Conservation (phyloP, 2,113 vertebrate genomes). For the Oncorhynchus kisutch region DNA sequence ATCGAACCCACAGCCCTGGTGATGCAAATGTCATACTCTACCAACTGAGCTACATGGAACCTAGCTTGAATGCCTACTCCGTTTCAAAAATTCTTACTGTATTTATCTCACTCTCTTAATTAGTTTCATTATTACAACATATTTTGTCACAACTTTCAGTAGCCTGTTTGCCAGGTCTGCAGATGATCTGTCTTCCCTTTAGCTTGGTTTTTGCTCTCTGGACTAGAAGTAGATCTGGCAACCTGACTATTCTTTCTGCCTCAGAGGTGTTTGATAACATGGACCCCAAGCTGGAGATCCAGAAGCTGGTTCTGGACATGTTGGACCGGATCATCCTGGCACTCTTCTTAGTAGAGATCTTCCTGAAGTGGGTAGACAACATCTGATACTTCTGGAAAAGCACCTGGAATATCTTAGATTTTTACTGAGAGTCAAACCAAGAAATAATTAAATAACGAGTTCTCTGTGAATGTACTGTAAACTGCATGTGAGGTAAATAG, state of each 20-base stretch:
- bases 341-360: conserved; percentile 59
- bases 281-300: conserved; percentile 15
- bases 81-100: too few relatives aligned
- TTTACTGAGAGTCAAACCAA: conserved; percentile 45
- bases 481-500: too few relatives aligned
- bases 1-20: too few relatives aligned
- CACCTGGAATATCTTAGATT: conserved; percentile 71
- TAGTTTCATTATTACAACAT: too few relatives aligned
- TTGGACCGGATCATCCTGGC: conserved; percentile 61
- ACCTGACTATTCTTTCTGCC: neutral
- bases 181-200: too few relatives aligned
- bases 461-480: too few relatives aligned
- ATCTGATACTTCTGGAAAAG: conserved; percentile 64
- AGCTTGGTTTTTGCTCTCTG: neutral
- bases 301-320: conserved; percentile 59
- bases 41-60: too few relatives aligned
- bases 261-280: conserved; percentile 53
- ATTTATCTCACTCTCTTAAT: too few relatives aligned
- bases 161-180: too few relatives aligned
- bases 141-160: too few relatives aligned
- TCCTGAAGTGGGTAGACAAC: conserved; percentile 58
- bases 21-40: too few relatives aligned
- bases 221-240: neutral
- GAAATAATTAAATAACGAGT: neutral
- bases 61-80: too few relatives aligned